Percentiles rank a stretch among this genome's conserved stretches.
These are phyloP conservation scores for Holacanthus passer DNA, from an alignment of 2,113 vertebrate species.

Conservation along the genomic window DNA sequence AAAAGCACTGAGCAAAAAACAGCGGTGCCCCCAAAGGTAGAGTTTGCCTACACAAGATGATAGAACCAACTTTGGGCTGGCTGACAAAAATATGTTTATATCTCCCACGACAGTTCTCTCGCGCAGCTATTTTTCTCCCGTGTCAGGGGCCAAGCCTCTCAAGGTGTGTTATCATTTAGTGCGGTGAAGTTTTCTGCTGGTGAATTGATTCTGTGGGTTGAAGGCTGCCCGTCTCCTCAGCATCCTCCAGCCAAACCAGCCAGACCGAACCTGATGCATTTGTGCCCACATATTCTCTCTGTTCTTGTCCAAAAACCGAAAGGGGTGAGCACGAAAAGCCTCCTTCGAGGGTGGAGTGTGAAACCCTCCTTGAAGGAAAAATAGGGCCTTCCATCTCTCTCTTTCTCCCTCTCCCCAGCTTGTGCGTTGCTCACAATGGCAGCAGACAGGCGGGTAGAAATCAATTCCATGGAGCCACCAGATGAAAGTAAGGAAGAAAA, in stretches of 20 bases:
- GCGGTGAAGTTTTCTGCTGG: conserved; percentile 60
- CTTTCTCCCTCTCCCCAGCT: conserved; percentile 59
- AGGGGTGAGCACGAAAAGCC: conserved; percentile 71
- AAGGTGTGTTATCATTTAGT: conserved; percentile 81
- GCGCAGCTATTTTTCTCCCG: conserved; percentile 74
- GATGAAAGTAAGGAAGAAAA: conserved; percentile 77
- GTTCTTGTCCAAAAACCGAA: conserved; percentile 73
- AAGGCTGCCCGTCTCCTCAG: conserved; percentile 74
- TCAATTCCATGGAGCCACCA: conserved; percentile 80
- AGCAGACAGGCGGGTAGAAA: conserved; percentile 77
- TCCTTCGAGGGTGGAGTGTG: conserved; percentile 74
- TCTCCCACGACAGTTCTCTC: conserved; percentile 67
- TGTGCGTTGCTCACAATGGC: conserved; percentile 76
- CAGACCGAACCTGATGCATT: conserved; percentile 69
- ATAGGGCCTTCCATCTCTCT: conserved; percentile 67
- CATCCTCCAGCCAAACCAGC: conserved; percentile 69
- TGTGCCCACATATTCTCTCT: conserved; percentile 80
- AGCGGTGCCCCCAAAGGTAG: conserved; percentile 53
- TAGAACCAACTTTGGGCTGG: conserved; percentile 66
- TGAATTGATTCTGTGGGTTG: conserved; percentile 80
- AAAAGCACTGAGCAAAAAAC: conserved; percentile 52
- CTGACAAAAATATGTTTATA: conserved; percentile 75
- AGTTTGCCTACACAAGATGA: conserved; percentile 65
- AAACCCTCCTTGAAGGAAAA: conserved; percentile 79
- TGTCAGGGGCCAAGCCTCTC: conserved; percentile 77